A percentile compares a stretch with the other conserved stretches of the same genome.
phyloP scores from a whole-genome alignment of 2,888 invertebrate genomes.

The Caenorhabditis imperialis region DNA sequence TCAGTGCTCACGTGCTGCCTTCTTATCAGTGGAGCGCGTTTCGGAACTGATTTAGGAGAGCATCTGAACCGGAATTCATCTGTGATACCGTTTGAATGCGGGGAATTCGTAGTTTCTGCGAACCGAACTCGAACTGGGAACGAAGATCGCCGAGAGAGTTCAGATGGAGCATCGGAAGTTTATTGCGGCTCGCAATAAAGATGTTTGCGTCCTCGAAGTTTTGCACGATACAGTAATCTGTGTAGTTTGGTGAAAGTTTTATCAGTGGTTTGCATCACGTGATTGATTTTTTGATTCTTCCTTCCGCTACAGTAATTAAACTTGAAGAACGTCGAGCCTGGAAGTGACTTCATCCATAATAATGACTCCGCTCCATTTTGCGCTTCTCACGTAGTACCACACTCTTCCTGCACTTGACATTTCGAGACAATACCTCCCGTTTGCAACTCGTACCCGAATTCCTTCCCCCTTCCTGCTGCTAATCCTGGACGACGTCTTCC shows the following conservation, averaged over 20 bases:
- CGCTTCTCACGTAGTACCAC: not conserved
- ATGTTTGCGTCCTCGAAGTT: too few species aligned
- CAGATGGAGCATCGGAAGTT: too few species aligned
- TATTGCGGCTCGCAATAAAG: too few species aligned
- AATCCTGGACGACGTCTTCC: conserved; percentile 24
- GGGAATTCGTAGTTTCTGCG: conserved; percentile 39
- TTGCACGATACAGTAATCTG: too few species aligned
- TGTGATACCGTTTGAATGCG: conserved; percentile 22
- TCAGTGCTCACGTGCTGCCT: conserved; percentile 39
- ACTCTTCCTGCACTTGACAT: not conserved
- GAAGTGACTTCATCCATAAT: too few species aligned
- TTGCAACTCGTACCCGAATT: not conserved
- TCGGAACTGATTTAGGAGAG: conserved; percentile 35
- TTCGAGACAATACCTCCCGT: not conserved
- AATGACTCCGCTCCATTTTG: not conserved
- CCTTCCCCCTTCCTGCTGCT: conserved; percentile 19
- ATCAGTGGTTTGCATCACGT: too few species aligned
- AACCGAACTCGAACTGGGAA: not conserved
- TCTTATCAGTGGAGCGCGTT: conserved; percentile 28
- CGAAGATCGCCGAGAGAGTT: too few species aligned
- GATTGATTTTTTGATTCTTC: too few species aligned
- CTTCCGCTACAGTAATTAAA: too few species aligned
- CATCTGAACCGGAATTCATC: conserved; percentile 45
- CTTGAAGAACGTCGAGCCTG: too few species aligned
- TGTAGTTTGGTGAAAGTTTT: too few species aligned